phyloP scores from a whole-genome alignment of 2,888 invertebrate species.

The Cephus spinipes region DNA sequence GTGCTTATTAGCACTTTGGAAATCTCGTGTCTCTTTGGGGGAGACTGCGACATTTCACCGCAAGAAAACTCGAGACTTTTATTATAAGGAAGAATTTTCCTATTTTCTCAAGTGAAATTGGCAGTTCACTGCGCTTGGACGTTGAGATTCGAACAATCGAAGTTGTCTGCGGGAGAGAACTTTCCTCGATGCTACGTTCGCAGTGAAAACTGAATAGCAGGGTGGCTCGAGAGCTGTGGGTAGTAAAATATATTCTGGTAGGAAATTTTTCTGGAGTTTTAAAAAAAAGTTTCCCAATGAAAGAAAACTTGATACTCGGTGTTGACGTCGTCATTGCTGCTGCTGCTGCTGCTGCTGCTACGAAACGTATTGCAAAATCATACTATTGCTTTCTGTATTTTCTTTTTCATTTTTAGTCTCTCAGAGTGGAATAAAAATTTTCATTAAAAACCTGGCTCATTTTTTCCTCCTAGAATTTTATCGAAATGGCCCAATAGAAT shows the following conservation, averaged over 20 bases:
- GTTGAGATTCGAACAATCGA: not conserved
- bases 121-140: not conserved
- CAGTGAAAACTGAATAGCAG: not conserved
- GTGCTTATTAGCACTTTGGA: not conserved
- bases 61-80: not conserved
- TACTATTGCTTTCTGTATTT: not conserved
- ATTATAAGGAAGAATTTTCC: not conserved
- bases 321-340: not conserved
- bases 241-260: not conserved
- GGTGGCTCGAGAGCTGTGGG: not conserved
- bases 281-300: not conserved
- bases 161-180: not conserved
- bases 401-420: not conserved
- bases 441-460: not conserved
- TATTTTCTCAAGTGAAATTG: not conserved
- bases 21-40: not conserved
- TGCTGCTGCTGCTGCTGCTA: too few species aligned
- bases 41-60: not conserved
- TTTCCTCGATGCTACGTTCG: not conserved
- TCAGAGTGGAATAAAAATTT: not conserved
- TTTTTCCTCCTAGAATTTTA: not conserved
- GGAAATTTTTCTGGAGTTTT: not conserved
- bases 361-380: not conserved
- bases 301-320: not conserved
- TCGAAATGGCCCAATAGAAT: too few species aligned